Conservation (phyloP, 2,888 invertebrate genomes). For the Parnassius orleans region DNA sequence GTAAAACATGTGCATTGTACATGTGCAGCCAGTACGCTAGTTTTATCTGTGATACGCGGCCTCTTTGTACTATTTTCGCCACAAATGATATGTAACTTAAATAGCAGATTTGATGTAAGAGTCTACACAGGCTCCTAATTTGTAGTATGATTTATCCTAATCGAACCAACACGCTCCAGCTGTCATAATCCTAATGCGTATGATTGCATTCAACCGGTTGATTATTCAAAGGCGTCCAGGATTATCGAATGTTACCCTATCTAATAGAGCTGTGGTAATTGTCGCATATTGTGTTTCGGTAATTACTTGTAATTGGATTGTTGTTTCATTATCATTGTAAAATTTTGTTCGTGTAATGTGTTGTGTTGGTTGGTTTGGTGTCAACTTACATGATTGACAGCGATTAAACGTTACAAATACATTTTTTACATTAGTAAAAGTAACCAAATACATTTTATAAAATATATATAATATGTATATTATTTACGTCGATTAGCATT, state of each 20-base stretch:
- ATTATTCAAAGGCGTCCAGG: slow-evolving; percentile 54
- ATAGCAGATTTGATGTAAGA: slow-evolving; percentile 11
- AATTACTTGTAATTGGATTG: slow-evolving; percentile 15
- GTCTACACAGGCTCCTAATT: slow-evolving; percentile 28
- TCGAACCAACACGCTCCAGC: slow-evolving; percentile 44
- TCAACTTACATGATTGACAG: no score
- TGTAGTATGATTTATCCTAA: slow-evolving; percentile 44
- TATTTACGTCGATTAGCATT: no score
- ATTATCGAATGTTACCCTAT: slow-evolving; percentile 38
- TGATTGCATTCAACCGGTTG: slow-evolving; percentile 51
- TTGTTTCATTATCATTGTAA: slow-evolving; percentile 5
- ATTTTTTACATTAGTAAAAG: no score
- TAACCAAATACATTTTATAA: no score
- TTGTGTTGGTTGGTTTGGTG: no score
- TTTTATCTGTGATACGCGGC: no score
- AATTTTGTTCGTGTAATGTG: not conserved
- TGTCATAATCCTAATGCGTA: slow-evolving; percentile 33
- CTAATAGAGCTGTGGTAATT: slow-evolving; percentile 1
- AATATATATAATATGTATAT: no score
- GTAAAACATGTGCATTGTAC: no score
- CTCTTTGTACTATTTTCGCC: not conserved
- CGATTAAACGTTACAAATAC: no score
- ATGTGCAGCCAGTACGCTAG: no score
- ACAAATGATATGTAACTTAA: slow-evolving; percentile 11
- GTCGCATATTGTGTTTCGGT: slow-evolving; percentile 1